phyloP scores from a whole-genome alignment of 2,888 invertebrate species.

The Steromphala cineraria region DNA sequence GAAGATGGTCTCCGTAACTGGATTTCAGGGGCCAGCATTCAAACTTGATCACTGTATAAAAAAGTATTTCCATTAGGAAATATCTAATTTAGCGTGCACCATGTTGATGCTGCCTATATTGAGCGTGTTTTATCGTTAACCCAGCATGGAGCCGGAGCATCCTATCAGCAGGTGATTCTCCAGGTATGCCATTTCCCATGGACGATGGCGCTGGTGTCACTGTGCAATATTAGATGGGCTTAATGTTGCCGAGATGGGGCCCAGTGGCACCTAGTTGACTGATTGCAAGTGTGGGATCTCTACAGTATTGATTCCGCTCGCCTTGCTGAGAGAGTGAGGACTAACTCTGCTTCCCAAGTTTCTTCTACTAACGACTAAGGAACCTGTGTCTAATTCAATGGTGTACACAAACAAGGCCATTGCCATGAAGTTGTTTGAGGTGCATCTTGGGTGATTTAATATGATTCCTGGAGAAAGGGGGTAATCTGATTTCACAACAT shows the following conservation, averaged over 20 bases:
- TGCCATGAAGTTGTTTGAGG: neutral
- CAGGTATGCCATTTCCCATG: too few relatives aligned
- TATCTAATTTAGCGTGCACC: constrained; percentile 9
- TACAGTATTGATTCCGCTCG: too few relatives aligned
- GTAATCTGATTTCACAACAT: neutral
- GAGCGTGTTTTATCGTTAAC: too few relatives aligned
- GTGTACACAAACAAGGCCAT: neutral
- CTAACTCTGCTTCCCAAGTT: neutral
- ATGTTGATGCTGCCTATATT: neutral
- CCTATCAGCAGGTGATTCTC: too few relatives aligned
- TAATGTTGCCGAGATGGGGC: too few relatives aligned
- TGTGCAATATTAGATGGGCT: too few relatives aligned
- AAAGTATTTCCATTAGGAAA: constrained; percentile 17
- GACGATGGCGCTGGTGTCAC: too few relatives aligned
- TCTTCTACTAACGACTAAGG: neutral
- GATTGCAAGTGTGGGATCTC: too few relatives aligned
- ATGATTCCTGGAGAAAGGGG: neutral
- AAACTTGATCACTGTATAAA: neutral
- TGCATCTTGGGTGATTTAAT: constrained; percentile 8
- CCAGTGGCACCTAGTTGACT: too few relatives aligned
- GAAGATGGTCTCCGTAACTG: constrained; percentile 3
- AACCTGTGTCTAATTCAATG: neutral
- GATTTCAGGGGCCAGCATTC: neutral
- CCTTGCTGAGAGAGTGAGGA: too few relatives aligned
- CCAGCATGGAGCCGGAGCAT: too few relatives aligned